Base-by-base conservation (phyloP, 2,113 vertebrate species). In the Parotia lawesii region DNA sequence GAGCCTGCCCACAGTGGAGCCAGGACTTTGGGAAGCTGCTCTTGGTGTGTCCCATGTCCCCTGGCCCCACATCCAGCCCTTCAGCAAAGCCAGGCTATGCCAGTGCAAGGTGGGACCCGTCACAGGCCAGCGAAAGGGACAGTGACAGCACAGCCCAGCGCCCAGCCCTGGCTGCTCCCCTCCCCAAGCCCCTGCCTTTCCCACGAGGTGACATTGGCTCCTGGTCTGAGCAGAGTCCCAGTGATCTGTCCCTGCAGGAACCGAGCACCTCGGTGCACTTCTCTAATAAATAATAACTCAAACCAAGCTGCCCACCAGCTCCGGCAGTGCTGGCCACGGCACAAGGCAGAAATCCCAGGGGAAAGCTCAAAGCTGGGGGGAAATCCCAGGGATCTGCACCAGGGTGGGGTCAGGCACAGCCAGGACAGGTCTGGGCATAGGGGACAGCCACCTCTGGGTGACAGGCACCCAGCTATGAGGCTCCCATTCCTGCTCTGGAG, bases 301-400 rank as follows among this genome's bases (percentile, higher is more conserved):
- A 56, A 64, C 15, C 28, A 28, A 86, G 57, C 18, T 1, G 3
- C n/a, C 74, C 3, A 0, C 3, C 4, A 84, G 72, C 64, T 19
- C 11, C 3, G 3, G 58, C 45, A 37, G n/a, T 0, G 0, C 53
- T 45, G 51, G 40, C 54, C 53, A 27, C 0, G 0, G 51, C 14
- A 25, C 4, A 1, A 64, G 42, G 47, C 75, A 90, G 71, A 77
- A 80, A 80, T 19, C 31, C 70, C 64, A 70, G 17, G 15, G 24
- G 18, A 19, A 79, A 76, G 33, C 82, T 87, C 27, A 16, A 56
- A 74, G 8, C 20, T 40, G 29, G 22, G 33, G n/a, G 12, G 4
- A 53, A 75, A 56, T 5, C 44, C 21, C 33, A 17, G 14, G 21
- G 5, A 75, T 10, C 3, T 1, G 44, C 22, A 3, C 6, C 7